Evolutionary conservation across 2,888 invertebrate genomes (phyloP), one percentile per base, ranked within the genome.

Genomic region (Oligia fasciuncula): DNA sequence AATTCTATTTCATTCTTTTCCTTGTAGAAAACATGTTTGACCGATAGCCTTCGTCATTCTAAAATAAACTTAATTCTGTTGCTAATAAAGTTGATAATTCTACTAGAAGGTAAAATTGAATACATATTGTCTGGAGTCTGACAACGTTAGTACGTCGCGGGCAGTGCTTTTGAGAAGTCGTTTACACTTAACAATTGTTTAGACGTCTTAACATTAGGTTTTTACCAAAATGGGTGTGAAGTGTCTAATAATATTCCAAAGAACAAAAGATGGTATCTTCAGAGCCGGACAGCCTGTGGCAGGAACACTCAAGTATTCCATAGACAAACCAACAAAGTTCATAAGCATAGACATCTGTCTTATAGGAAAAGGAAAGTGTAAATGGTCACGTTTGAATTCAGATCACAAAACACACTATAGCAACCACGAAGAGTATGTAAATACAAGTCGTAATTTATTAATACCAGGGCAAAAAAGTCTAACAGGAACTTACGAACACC

Each of bases 171-270:
- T 1, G 1, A 65, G 23, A 19, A 35, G 54, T 51, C 49, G 71
- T 71, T 49, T 65, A 23, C 19, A n/a, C 17, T 68, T 1, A 46
- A n/a, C 4, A 43, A 40, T 40, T 49, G 71, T 68, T 49, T 57
- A 40, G 13, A 17, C 23, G 35, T 57, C 43, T 60, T 14, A 11
- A n/a, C 0, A 11, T 29, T 2, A 40, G 35, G 60, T 46, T n/a
- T 29, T 62, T 40, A 23, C 35, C 1, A 78, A 73, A 54, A 88
- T 89, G 89, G 81, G 78, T 4, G 40, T 87, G 46, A 62, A 66
- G 69, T 91, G 90, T 76, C 70, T 87, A 72, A 90, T 92, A 79
- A 73, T 90, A 46, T 49, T 91, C 9, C 73, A 83, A 17, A 89
- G 76, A 69, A 79, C 87, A 14, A 73, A 74, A 23, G 83, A 87